phyloP scores from a whole-genome alignment of 1,140 invertebrate species.

The Drosophila sucinea region DNA sequence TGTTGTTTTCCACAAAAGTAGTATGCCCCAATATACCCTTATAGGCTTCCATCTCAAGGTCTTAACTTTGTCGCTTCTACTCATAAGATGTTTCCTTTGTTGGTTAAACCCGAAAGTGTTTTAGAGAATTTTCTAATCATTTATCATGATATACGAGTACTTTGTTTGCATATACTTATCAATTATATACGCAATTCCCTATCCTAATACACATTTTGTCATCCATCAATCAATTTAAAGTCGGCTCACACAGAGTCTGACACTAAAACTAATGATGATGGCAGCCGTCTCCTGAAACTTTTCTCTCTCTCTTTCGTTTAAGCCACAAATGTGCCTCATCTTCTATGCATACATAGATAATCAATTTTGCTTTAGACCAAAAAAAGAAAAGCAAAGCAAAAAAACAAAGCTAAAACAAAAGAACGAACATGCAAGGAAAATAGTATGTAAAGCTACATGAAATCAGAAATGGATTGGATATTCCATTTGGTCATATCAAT shows the following conservation, averaged over 20 bases:
- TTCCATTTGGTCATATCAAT: slow-evolving; percentile 57
- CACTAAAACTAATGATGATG: slow-evolving; percentile 58
- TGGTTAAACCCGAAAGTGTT: neutral
- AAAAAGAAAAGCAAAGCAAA: neutral
- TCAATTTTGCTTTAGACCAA: slow-evolving; percentile 7
- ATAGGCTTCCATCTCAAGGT: slow-evolving; percentile 4
- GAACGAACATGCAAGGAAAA: slow-evolving; percentile 33
- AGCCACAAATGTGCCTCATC: neutral
- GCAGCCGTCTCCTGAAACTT: neutral
- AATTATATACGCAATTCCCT: slow-evolving; percentile 8
- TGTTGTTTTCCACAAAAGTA: too few relatives aligned
- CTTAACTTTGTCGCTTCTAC: neutral
- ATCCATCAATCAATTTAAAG: slow-evolving; percentile 71
- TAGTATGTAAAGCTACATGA: neutral
- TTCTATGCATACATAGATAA: slow-evolving; percentile 9
- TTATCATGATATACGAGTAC: slow-evolving; percentile 17
- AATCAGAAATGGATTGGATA: slow-evolving; percentile 40
- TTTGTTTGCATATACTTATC: slow-evolving; percentile 16
- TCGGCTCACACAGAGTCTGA: slow-evolving; percentile 41
- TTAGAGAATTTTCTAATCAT: slow-evolving; percentile 14
- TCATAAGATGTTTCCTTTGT: neutral
- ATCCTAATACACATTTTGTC: slow-evolving; percentile 12
- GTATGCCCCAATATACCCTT: too few relatives aligned
- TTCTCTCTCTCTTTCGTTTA: neutral
- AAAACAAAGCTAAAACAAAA: slow-evolving; percentile 17